Evolutionary conservation across 1,140 invertebrate species (phyloP), one percentile per base, ranked within the genome.

Genomic region (Acromyrmex echinatior): DNA sequence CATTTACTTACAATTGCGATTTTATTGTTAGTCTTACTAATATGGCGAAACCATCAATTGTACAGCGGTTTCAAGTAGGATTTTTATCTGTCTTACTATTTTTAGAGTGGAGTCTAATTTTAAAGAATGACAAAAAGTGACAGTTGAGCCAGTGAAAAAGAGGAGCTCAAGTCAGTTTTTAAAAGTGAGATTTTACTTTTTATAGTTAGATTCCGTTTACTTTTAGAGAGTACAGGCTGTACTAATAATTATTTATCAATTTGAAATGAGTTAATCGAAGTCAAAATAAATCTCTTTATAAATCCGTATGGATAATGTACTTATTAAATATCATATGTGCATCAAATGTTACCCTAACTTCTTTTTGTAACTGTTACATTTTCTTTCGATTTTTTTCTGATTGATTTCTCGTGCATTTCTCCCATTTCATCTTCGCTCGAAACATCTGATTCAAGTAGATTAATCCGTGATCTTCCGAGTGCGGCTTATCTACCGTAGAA

Each of bases 391-490:
- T 45, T 63, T 45, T 45, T 28, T 16, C 56, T 21, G 1, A 4
- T 53, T 10, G 10, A 74, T 63, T 45, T 35, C 31, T 35, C n/a
- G 16, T 3, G 14, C 70, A 18, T 25, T 51, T 31, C 18, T 25
- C 3, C 28, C n/a, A 16, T 21, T 56, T 25, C n/a, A 16, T 35
- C 21, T 70, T 56, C 21, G 62, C n/a, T 65, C 45, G 4, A 25
- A 18, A 7, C 45, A 35, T 81, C 79, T 73, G 28, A 73, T 51
- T 81, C 65, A 39, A 14, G 10, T 53, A 28, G 16, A 77, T 77
- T 62, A 78, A 79, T 79, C 76, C 31, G 60, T 51, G 76, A 79
- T 79, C 60, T 39, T 51, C 45, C 58, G 35, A 71, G 66, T 81
- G 65, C 39, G 79, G 35, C 21, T 56, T 56, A 56, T 71, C 49